phyloP scores from a whole-genome alignment of 2,113 vertebrate genomes.

The Gymnarchus niloticus region DNA sequence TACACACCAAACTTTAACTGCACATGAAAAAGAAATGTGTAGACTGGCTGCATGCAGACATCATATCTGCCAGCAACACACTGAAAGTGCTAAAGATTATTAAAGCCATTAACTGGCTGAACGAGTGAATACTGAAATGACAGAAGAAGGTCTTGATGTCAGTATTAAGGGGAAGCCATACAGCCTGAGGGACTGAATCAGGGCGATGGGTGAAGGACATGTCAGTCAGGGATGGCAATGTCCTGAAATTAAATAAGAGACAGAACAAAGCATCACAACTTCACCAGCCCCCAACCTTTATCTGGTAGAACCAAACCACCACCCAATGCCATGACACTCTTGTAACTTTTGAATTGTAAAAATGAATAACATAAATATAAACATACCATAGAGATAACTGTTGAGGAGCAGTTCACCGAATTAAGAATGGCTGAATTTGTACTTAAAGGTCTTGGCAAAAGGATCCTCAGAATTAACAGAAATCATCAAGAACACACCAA shows the following conservation, averaged over 20 bases:
- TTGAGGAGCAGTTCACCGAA: not conserved
- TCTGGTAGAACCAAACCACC: not conserved
- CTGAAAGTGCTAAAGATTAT: too few species aligned
- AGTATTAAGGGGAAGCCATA: not conserved
- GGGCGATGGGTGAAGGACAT: not conserved
- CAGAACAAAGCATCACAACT: not conserved
- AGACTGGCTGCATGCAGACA: not conserved
- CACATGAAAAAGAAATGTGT: not conserved
- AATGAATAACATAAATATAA: not conserved
- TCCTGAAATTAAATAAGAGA: not conserved
- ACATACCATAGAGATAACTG: not conserved
- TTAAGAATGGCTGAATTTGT: not conserved
- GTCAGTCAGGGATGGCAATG: not conserved
- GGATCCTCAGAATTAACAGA: not conserved
- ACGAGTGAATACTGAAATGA: not conserved
- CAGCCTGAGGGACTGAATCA: not conserved
- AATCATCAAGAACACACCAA: not conserved
- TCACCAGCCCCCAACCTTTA: not conserved
- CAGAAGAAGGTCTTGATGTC: not conserved
- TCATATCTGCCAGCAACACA: not conserved
- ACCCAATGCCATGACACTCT: not conserved
- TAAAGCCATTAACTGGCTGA: slow-evolving; percentile 6
- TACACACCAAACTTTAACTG: not conserved
- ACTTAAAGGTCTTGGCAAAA: not conserved
- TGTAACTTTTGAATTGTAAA: not conserved